Conservation (phyloP, 2,888 invertebrate species). For the Sepiola atlantica region DNA sequence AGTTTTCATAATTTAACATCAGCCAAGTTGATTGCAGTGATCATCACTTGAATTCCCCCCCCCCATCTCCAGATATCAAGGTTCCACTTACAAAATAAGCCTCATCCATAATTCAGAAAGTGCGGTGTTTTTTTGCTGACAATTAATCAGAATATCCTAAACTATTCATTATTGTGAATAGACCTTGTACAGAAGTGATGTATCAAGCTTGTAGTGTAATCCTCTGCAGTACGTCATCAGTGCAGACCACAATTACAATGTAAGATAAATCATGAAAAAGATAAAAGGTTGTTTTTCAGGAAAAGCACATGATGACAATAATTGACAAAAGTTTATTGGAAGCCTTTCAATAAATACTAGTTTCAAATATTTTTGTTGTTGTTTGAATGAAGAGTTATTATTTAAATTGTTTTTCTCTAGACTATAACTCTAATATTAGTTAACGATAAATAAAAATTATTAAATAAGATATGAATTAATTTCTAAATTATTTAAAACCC, state of each 20-base stretch:
- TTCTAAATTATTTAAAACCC: too few species aligned
- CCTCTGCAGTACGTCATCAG: neutral
- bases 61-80: neutral
- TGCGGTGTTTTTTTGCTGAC: neutral
- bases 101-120: neutral
- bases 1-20: neutral
- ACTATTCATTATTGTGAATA: neutral
- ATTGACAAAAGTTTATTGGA: neutral
- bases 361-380: neutral
- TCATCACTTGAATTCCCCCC: neutral
- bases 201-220: neutral
- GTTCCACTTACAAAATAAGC: slow-evolving; percentile 7
- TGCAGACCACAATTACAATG: neutral
- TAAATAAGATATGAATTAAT: too few species aligned
- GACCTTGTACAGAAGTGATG: neutral
- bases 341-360: neutral
- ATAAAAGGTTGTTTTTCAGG: neutral
- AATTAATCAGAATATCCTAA: neutral
- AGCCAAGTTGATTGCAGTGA: neutral
- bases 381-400: too few species aligned
- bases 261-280: neutral
- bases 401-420: too few species aligned
- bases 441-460: too few species aligned
- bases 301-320: neutral
- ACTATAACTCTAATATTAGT: too few species aligned